A percentile compares a stretch with the other conserved stretches of the same genome.
Evolutionary conservation across 2,888 invertebrate genomes (phyloP).

Genomic region (Stomorhina lunata): DNA sequence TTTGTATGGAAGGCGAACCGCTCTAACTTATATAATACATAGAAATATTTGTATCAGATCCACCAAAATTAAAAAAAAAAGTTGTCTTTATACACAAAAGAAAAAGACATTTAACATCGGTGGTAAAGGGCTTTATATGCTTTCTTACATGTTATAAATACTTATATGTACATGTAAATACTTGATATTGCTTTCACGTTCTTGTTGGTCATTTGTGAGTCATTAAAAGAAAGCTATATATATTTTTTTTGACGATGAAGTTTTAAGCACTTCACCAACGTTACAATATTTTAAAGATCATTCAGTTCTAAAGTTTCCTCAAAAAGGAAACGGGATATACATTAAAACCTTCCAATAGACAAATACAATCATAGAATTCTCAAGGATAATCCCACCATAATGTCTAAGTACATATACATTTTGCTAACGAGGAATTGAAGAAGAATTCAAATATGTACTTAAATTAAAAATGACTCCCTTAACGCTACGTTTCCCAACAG

Average conservation of each 20-base stretch:
- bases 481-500: neutral
- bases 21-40: too few species aligned
- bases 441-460: neutral
- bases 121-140: too few species aligned
- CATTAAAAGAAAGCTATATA: neutral
- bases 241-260: neutral
- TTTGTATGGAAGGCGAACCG: too few species aligned
- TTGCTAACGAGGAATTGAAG: neutral
- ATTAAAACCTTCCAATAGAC: neutral
- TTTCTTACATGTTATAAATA: too few species aligned
- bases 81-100: too few species aligned
- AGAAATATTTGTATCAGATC: too few species aligned
- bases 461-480: slow-evolving; percentile 14
- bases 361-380: neutral
- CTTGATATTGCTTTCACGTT: neutral
- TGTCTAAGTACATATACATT: neutral
- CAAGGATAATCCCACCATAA: slow-evolving; percentile 1
- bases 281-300: neutral
- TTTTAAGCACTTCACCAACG: neutral
- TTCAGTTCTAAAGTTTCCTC: neutral
- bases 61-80: too few species aligned
- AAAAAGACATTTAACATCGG: too few species aligned
- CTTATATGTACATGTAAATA: too few species aligned
- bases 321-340: neutral
- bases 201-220: neutral